phyloP scores from a whole-genome alignment of 2,113 vertebrate species.

The Pterophyllum scalare region DNA sequence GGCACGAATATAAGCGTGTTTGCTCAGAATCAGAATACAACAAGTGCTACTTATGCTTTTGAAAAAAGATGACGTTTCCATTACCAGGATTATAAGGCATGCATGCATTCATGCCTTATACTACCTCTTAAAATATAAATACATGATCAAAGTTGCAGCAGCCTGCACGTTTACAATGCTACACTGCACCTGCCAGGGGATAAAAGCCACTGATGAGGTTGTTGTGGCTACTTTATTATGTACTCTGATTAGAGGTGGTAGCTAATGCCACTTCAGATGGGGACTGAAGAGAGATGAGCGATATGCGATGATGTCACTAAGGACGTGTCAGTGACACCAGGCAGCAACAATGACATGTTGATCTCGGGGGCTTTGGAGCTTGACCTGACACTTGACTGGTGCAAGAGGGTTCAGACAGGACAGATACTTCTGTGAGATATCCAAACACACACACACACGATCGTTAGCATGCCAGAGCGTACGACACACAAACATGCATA shows the following conservation, averaged over 20 bases:
- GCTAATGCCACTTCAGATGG: conserved; percentile 44
- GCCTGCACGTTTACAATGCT: conserved; percentile 1
- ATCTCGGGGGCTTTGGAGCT: conserved; percentile 65
- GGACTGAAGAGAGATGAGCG: conserved; percentile 22
- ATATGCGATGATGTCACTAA: conserved; percentile 71
- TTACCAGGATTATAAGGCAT: not conserved
- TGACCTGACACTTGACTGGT: conserved; percentile 74
- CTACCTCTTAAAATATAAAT: conserved; percentile 49
- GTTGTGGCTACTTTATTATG: conserved; percentile 37
- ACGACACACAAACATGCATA: conserved; percentile 29
- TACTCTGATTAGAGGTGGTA: conserved; percentile 48
- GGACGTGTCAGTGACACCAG: conserved; percentile 70
- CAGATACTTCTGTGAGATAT: conserved; percentile 48
- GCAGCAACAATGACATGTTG: conserved; percentile 68
- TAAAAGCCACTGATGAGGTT: conserved; percentile 48
- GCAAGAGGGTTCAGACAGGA: conserved; percentile 73
- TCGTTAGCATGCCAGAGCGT: conserved; percentile 17
- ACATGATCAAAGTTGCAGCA: conserved; percentile 52
- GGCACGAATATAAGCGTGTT: conserved; percentile 18
- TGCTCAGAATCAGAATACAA: conserved; percentile 38
- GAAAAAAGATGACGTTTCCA: conserved; percentile 10
- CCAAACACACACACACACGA: not conserved
- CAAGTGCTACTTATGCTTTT: conserved; percentile 6
- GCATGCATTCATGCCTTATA: not conserved
- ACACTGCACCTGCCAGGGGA: conserved; percentile 41